These are phyloP conservation scores for Ochotona princeps DNA, from an alignment of 2,113 vertebrate genomes.

Conservation along the genomic window DNA sequence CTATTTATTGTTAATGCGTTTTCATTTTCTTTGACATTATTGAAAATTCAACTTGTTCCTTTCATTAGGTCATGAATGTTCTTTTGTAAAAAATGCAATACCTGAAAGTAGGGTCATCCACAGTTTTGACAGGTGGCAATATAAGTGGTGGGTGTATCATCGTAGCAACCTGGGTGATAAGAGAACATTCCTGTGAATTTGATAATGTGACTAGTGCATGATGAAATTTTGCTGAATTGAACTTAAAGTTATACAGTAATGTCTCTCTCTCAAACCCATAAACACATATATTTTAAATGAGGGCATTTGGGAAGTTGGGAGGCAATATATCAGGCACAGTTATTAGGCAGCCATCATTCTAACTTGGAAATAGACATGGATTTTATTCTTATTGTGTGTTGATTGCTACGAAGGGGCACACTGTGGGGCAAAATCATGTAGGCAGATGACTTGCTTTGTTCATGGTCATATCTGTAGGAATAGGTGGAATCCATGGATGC, in stretches of 20 bases:
- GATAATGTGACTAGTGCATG: neutral
- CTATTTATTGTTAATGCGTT: neutral
- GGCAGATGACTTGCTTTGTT: neutral
- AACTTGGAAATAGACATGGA: neutral
- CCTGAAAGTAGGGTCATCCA: slow-evolving; percentile 66
- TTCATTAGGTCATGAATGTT: neutral
- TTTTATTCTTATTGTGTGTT: neutral
- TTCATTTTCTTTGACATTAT: neutral
- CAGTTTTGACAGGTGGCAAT: slow-evolving; percentile 62
- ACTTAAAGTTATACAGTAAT: neutral
- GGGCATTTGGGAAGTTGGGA: neutral
- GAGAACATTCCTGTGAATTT: slow-evolving; percentile 70
- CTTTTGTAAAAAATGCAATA: slow-evolving; percentile 23
- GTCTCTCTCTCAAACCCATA: neutral
- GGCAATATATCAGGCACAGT: neutral
- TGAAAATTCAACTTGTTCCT: neutral
- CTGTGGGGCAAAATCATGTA: neutral
- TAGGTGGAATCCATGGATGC: neutral
- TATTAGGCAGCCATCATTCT: neutral
- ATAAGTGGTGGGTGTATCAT: slow-evolving; percentile 65
- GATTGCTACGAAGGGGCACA: neutral
- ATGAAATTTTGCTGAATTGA: slow-evolving; percentile 18
- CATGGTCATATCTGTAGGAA: neutral
- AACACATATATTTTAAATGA: neutral
- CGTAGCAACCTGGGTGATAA: slow-evolving; percentile 62